These are phyloP conservation scores for Cepaea nemoralis DNA, from an alignment of 1,140 invertebrate genomes.

Conservation along the genomic window DNA sequence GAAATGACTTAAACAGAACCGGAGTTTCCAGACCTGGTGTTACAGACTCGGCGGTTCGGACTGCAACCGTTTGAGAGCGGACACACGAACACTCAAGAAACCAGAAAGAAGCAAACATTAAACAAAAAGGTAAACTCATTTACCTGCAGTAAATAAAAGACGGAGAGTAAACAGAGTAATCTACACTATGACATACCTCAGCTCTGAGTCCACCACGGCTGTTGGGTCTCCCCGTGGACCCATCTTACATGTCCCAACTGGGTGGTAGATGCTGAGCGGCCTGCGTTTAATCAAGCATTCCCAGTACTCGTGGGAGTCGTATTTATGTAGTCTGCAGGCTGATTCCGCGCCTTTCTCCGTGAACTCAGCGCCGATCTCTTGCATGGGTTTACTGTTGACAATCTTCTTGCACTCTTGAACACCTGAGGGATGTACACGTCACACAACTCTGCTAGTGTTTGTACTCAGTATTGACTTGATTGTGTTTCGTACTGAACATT, in stretches of 20 bases:
- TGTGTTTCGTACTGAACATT: too few species aligned
- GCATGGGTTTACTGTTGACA: constrained; percentile 14
- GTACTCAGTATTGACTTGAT: too few species aligned
- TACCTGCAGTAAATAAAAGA: too few species aligned
- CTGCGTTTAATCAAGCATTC: constrained; percentile 64
- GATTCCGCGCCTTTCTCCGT: constrained; percentile 1
- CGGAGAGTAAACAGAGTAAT: too few species aligned
- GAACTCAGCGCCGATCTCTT: constrained; percentile 38
- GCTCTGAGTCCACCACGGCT: constrained; percentile 88
- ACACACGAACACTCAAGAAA: too few species aligned
- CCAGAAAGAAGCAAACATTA: too few species aligned
- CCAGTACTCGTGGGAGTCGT: constrained; percentile 8
- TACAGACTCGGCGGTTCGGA: too few species aligned
- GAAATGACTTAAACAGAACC: too few species aligned
- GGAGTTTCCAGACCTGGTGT: too few species aligned
- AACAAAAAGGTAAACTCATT: too few species aligned
- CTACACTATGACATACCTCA: constrained; percentile 59
- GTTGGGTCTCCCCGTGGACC: constrained; percentile 85
- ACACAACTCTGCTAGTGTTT: too few species aligned
- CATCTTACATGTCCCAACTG: constrained; percentile 93
- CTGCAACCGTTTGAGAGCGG: too few species aligned
- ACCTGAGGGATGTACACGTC: constrained; percentile 32
- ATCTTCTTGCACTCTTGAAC: constrained; percentile 33
- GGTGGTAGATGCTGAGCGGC: constrained; percentile 84
- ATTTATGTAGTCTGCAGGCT: background rate